Percentiles rank a stretch among this genome's conserved stretches.
Evolutionary conservation across 2,797 vertebrate genomes (phyloP).

Genomic region (Amazonetta brasiliensis): DNA sequence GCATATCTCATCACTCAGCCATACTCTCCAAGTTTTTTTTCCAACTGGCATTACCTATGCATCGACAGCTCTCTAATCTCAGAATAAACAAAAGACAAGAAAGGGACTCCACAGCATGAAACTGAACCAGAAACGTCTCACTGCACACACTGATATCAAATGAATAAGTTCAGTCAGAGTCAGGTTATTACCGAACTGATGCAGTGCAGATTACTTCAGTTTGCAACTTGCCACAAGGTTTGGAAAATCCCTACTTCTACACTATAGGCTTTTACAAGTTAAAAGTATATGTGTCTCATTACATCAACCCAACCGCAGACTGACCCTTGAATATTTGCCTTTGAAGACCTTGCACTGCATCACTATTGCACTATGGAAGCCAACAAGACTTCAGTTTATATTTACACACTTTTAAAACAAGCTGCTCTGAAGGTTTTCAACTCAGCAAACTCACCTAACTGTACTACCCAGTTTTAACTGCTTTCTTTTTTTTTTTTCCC

Average conservation of each 20-base stretch:
- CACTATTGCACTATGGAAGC: neutral
- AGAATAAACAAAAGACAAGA: neutral
- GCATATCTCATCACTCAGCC: neutral
- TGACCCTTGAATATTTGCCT: conserved; percentile 25
- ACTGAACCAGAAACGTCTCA: neutral
- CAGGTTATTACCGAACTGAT: neutral
- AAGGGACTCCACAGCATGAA: neutral
- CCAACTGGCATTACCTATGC: neutral
- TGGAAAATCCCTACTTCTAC: neutral
- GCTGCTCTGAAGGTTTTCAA: neutral
- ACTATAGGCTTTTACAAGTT: neutral
- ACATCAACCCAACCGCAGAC: neutral
- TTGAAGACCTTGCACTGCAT: neutral
- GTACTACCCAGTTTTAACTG: neutral
- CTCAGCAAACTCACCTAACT: neutral
- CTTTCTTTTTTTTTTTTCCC: neutral
- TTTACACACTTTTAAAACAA: neutral
- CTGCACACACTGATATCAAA: accelerated
- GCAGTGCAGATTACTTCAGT: neutral
- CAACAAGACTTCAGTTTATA: neutral
- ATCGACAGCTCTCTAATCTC: neutral
- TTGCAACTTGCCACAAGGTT: neutral
- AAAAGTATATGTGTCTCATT: neutral
- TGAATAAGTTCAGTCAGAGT: neutral
- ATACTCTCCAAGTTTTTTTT: neutral